These are phyloP conservation scores for Thereva nobilitata DNA, from an alignment of 2,888 invertebrate genomes.

Conservation along the genomic window DNA sequence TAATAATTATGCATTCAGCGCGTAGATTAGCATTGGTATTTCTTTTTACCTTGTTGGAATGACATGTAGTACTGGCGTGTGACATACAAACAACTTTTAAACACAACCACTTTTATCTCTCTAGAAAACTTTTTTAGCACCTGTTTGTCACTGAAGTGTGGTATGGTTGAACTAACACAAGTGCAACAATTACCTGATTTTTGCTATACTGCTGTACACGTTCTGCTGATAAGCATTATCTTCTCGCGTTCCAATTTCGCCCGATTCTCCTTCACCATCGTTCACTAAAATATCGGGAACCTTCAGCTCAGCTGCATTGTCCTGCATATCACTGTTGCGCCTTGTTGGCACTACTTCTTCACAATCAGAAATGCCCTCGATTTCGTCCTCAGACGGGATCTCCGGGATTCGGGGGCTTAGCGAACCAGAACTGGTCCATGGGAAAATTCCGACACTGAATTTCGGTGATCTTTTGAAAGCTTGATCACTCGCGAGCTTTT, in stretches of 20 bases:
- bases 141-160: no score
- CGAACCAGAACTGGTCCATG: slow-evolving; percentile 16
- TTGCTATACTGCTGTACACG: slow-evolving; percentile 11
- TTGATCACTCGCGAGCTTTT: slow-evolving; percentile 36
- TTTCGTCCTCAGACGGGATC: slow-evolving; percentile 55
- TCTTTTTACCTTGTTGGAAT: no score
- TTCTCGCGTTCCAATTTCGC: background rate
- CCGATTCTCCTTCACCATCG: background rate
- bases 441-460: slow-evolving; percentile 24
- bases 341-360: slow-evolving; percentile 17
- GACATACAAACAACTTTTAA: no score
- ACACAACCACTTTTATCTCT: no score
- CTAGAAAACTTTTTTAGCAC: no score
- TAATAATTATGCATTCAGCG: no score
- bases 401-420: slow-evolving; percentile 49
- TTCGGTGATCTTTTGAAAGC: slow-evolving; percentile 34
- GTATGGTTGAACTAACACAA: no score
- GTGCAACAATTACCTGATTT: slow-evolving; percentile 10
- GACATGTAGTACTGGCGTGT: no score
- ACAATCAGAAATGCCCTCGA: slow-evolving; percentile 49
- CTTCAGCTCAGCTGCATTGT: no score
- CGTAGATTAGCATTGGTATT: no score
- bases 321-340: no score
- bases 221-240: background rate
- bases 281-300: slow-evolving; percentile 18